Conservation (phyloP, 2,888 invertebrate species). For the Plemyria rubiginata region DNA sequence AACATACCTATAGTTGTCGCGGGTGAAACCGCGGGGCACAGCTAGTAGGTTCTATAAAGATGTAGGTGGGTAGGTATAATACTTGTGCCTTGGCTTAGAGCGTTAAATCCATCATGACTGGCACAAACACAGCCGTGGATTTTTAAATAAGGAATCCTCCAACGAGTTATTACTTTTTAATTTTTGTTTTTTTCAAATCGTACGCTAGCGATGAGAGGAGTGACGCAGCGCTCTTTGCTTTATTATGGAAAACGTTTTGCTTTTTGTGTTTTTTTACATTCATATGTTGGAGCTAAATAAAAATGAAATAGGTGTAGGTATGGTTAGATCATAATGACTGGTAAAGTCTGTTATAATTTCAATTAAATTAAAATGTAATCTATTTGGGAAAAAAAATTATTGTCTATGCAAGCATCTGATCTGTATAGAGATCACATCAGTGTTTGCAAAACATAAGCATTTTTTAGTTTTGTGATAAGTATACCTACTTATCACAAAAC, state of each 20-base stretch:
- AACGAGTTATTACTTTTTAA: slow-evolving; percentile 66
- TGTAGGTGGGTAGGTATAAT: not conserved
- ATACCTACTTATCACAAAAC: too few relatives aligned
- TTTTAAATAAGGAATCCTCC: slow-evolving; percentile 78
- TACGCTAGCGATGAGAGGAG: slow-evolving; percentile 58
- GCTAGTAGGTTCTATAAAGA: too few relatives aligned
- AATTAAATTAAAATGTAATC: too few relatives aligned
- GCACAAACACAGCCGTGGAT: slow-evolving; percentile 66
- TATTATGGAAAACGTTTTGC: slow-evolving; percentile 51
- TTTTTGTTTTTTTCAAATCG: slow-evolving; percentile 62
- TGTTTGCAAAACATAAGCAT: too few relatives aligned
- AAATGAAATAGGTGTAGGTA: not conserved
- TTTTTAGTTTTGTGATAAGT: too few relatives aligned
- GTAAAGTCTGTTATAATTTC: not conserved
- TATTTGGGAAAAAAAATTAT: too few relatives aligned
- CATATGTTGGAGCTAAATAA: slow-evolving; percentile 32
- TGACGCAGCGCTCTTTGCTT: slow-evolving; percentile 64
- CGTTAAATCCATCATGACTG: slow-evolving; percentile 63
- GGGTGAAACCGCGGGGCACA: too few relatives aligned
- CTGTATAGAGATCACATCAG: too few relatives aligned
- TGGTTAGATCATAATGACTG: not conserved
- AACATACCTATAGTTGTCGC: too few relatives aligned
- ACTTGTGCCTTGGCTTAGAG: not conserved
- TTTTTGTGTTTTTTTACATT: slow-evolving; percentile 31
- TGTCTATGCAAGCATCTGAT: too few relatives aligned